Percentiles rank a stretch among this genome's conserved stretches.
Evolutionary conservation across 2,888 invertebrate genomes (phyloP).

Genomic region (Coecobrya sp.): DNA sequence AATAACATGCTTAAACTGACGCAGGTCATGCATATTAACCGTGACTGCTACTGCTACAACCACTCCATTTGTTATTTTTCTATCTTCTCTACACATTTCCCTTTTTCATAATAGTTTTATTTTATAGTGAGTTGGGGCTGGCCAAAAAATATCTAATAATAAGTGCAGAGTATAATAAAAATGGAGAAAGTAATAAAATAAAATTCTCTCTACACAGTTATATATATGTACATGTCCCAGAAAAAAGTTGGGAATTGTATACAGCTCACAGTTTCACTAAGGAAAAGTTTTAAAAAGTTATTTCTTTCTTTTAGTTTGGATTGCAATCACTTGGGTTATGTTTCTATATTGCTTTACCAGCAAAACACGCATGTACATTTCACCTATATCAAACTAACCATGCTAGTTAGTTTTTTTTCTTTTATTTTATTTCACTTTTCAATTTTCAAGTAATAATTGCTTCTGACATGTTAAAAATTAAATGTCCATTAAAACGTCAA

Average conservation of each 20-base stretch:
- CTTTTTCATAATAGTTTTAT: background rate
- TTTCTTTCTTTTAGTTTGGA: no score
- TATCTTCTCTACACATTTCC: background rate
- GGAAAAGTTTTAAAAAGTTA: constrained; percentile 4
- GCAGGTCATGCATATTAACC: constrained; percentile 71
- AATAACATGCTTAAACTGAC: constrained; percentile 73
- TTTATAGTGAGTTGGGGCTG: background rate
- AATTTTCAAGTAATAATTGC: constrained; percentile 37
- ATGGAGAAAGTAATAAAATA: constrained; percentile 39
- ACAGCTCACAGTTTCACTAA: background rate
- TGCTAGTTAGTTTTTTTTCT: background rate
- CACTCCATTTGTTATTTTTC: background rate
- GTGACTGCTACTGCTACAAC: constrained; percentile 3
- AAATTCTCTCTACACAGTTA: background rate
- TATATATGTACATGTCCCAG: background rate
- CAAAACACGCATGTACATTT: no score
- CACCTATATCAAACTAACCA: background rate
- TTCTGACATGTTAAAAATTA: constrained; percentile 51
- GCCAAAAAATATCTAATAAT: constrained; percentile 27
- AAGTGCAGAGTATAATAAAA: background rate
- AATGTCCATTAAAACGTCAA: constrained; percentile 62
- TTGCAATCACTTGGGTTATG: no score
- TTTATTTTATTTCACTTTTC: constrained; percentile 14
- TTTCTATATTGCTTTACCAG: no score
- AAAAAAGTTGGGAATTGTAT: background rate